phyloP scores from a whole-genome alignment of 2,113 vertebrate genomes.

The Bungarus multicinctus region DNA sequence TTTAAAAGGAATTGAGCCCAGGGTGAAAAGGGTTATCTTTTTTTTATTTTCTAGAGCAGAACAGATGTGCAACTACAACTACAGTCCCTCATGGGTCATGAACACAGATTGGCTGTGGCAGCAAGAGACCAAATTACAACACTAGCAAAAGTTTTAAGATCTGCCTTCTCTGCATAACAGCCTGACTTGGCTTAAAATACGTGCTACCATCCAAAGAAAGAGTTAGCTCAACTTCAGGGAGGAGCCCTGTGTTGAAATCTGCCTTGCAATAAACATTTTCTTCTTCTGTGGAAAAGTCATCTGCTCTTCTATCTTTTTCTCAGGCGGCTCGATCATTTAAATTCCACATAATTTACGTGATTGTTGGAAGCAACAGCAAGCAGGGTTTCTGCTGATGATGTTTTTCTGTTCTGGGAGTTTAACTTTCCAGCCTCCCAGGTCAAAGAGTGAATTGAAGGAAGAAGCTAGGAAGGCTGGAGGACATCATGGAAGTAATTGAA shows the following conservation, averaged over 20 bases:
- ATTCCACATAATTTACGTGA: neutral
- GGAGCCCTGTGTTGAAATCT: neutral
- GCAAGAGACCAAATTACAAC: slow-evolving; percentile 5
- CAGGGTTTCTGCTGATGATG: neutral
- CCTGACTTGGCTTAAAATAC: neutral
- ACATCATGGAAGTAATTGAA: neutral
- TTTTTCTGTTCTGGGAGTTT: neutral
- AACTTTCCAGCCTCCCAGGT: neutral
- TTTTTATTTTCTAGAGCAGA: slow-evolving; percentile 50
- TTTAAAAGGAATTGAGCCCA: slow-evolving; percentile 51
- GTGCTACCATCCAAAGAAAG: neutral
- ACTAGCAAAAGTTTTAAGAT: slow-evolving; percentile 4
- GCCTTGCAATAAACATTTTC: neutral
- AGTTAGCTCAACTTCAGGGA: neutral
- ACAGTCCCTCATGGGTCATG: slow-evolving; percentile 17
- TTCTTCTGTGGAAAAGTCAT: neutral
- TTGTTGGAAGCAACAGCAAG: neutral
- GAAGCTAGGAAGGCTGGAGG: neutral
- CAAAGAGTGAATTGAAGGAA: neutral
- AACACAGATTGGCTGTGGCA: neutral
- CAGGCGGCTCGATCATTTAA: neutral
- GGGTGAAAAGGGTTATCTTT: slow-evolving; percentile 39
- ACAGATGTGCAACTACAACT: slow-evolving; percentile 51
- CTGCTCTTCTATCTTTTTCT: neutral
- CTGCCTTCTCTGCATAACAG: neutral